A percentile compares a stretch with the other conserved stretches of the same genome.
Conservation (phyloP, 2,797 vertebrate genomes). For the Tokudaia muenninki region DNA sequence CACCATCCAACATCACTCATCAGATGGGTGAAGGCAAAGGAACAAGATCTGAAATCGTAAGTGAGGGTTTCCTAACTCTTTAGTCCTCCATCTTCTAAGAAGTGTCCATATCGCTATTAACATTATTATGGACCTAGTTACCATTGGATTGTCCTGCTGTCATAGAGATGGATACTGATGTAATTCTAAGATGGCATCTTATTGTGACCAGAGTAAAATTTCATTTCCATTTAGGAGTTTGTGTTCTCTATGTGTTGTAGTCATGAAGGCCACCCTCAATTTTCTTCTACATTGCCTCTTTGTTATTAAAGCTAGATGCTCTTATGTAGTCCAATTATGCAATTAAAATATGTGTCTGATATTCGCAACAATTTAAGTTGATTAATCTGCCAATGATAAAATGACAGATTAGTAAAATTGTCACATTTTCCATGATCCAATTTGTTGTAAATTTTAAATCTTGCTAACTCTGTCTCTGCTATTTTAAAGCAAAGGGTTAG, state of each 20-base stretch:
- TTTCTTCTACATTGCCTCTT: background rate
- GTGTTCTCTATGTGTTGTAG: fast-evolving
- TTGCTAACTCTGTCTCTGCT: background rate
- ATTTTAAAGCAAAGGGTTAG: background rate
- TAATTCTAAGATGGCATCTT: background rate
- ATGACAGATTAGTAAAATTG: background rate
- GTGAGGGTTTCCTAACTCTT: background rate
- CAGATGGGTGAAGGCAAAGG: background rate
- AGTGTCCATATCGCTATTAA: background rate
- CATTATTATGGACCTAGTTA: background rate
- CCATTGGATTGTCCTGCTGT: background rate
- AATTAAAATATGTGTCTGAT: background rate
- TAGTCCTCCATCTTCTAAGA: background rate
- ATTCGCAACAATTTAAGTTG: background rate
- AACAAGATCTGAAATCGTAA: background rate
- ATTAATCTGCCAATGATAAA: background rate
- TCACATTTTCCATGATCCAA: background rate
- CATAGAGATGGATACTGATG: no score
- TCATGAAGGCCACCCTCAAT: fast-evolving
- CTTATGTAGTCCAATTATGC: background rate
- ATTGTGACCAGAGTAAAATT: no score
- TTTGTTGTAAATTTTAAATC: background rate
- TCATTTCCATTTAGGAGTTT: background rate
- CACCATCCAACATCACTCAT: no score
- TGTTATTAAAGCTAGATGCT: background rate